A percentile compares a stretch with the other conserved stretches of the same genome.
These are phyloP conservation scores for Balearica regulorum DNA, from an alignment of 2,797 vertebrate genomes.

Conservation along the genomic window DNA sequence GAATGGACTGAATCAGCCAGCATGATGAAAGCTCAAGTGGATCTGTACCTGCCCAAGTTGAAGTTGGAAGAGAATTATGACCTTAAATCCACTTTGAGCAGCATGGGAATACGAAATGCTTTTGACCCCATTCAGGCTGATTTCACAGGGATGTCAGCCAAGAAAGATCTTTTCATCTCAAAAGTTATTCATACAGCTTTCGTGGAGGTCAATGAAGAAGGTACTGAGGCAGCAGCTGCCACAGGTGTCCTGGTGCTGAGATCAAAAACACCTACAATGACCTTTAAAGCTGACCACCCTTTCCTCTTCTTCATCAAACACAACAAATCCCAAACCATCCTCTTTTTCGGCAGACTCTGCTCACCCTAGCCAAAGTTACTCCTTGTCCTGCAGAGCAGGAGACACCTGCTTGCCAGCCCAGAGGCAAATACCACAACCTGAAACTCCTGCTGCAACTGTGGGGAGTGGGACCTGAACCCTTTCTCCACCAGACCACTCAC, in stretches of 20 bases:
- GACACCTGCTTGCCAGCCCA: not conserved
- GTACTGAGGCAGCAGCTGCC: conserved; percentile 84
- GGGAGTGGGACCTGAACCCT: accelerated
- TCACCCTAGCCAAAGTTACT: conserved; percentile 47
- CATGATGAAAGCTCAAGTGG: conserved; percentile 76
- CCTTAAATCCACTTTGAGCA: conserved; percentile 74
- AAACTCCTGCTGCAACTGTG: not conserved
- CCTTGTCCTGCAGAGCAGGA: not conserved
- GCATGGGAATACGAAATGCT: conserved; percentile 85
- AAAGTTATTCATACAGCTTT: conserved; percentile 86
- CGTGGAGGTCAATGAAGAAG: conserved; percentile 87
- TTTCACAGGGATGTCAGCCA: conserved; percentile 83
- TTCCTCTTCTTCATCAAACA: conserved; percentile 75
- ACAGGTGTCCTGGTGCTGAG: conserved; percentile 33
- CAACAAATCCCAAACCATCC: conserved; percentile 61
- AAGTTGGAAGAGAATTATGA: conserved; percentile 82
- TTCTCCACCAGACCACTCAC: not conserved
- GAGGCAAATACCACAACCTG: not conserved
- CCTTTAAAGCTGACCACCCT: conserved; percentile 68
- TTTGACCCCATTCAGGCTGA: conserved; percentile 73
- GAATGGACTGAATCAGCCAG: conserved; percentile 80
- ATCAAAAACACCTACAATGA: not conserved
- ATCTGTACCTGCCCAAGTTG: conserved; percentile 80
- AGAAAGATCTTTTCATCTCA: conserved; percentile 78
- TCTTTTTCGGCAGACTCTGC: conserved; percentile 67